Base-by-base conservation (phyloP, 2,888 invertebrate genomes). In the Tenthredo mesomela region DNA sequence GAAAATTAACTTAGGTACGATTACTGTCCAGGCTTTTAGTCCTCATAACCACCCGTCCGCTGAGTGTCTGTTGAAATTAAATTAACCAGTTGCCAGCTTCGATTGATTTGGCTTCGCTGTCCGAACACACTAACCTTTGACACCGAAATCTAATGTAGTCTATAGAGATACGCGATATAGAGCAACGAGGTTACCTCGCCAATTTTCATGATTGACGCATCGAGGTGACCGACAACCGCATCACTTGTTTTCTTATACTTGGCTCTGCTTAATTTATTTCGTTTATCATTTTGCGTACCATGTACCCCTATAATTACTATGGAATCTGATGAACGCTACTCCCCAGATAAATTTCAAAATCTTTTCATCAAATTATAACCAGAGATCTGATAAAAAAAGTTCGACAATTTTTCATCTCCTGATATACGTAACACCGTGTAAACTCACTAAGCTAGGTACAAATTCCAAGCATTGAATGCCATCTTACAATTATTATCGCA, bases 1-100 rank as follows among this genome's bases (percentile, higher is more conserved):
- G 86, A 87, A 89, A 88, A 89, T 87, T 87, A 86, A 86, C 82
- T 82, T 82, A 82, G 82, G 82, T 82, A 82, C 47, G 82, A 70
- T 82, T n/a, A 67, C 47, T 50, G 29, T 47, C 67, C 61, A 47
- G 67, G 47, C 67, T 67, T 82, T 82, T 47, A 43, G 40, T 70
- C 82, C 54, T 67, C 67, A 67, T 67, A 67, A 82, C 82, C 67
- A 82, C 4, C 70, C 82, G 47, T 67, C 70, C 33, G 43, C 70
- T 82, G 47, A 50, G 61, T 70, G 82, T 70, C 67, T 67, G 82
- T 82, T 82, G 82, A 82, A 82, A 82, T 67, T 82, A 84, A 88
- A 87, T 80, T 86, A 77, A 77, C 67, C 67, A 58, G 67, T 77
- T 73, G 84, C 85, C 84, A 75, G 84, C 67, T 84, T 84, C 84